Evolutionary conservation across 2,888 invertebrate genomes (phyloP).

Genomic region (Morpho deidamia): DNA sequence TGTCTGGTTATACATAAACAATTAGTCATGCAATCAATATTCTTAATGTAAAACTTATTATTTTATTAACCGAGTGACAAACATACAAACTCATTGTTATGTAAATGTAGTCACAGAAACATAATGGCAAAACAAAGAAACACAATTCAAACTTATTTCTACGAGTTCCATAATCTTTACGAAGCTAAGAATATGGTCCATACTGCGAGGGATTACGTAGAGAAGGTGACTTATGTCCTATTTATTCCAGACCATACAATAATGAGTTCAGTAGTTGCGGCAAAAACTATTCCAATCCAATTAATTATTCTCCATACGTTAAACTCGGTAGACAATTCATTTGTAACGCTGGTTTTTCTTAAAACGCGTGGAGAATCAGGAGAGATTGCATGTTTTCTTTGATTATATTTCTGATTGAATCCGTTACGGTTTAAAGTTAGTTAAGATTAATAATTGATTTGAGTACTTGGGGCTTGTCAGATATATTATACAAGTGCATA

Average conservation of each 20-base stretch:
- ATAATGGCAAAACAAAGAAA: constrained; percentile 10
- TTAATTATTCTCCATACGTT: constrained; percentile 23
- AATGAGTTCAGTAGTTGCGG: constrained; percentile 13
- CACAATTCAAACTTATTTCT: neutral
- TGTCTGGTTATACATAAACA: too few species aligned
- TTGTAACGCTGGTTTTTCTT: constrained; percentile 24
- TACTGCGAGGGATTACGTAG: neutral
- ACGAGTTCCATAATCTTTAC: neutral
- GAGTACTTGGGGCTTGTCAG: neutral
- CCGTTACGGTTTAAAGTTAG: constrained; percentile 19
- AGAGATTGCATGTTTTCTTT: constrained; percentile 25
- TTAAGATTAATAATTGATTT: neutral
- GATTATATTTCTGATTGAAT: constrained; percentile 29
- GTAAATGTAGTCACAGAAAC: constrained; percentile 7
- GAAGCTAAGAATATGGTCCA: neutral
- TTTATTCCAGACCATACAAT: constrained; percentile 15
- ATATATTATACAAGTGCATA: too few species aligned
- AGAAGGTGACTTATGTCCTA: neutral
- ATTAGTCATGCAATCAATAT: neutral
- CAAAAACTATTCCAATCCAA: constrained; percentile 21
- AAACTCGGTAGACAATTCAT: constrained; percentile 28
- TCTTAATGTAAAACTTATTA: constrained; percentile 7
- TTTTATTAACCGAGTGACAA: constrained; percentile 11
- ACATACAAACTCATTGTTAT: constrained; percentile 9
- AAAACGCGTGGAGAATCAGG: constrained; percentile 24